These are phyloP conservation scores for Ichneumoninae sp. DNA, from an alignment of 2,888 invertebrate species.

Conservation along the genomic window DNA sequence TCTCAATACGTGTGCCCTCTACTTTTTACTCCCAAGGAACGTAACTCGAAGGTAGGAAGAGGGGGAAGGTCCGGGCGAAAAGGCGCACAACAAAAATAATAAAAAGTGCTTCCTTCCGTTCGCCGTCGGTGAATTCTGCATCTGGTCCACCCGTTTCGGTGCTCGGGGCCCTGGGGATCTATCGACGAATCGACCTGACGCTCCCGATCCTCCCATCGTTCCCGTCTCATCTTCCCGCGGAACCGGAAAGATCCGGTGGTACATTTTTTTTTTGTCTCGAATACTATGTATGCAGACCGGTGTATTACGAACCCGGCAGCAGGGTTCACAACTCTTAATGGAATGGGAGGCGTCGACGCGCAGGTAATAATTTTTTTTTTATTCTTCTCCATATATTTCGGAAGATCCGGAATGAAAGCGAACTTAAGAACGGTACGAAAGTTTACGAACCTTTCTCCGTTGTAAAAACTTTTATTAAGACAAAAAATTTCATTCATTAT, in stretches of 20 bases:
- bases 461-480: neutral
- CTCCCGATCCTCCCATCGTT: slow-evolving; percentile 53
- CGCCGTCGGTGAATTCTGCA: slow-evolving; percentile 72
- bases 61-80: slow-evolving; percentile 67
- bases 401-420: neutral
- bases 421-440: neutral
- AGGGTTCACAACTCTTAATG: slow-evolving; percentile 52
- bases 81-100: slow-evolving; percentile 72
- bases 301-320: slow-evolving; percentile 34
- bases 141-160: slow-evolving; percentile 69
- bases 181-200: slow-evolving; percentile 66
- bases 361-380: slow-evolving; percentile 41
- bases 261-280: slow-evolving; percentile 16
- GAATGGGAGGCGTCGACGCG: slow-evolving; percentile 18
- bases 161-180: slow-evolving; percentile 49
- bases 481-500: neutral
- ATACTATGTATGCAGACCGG: neutral
- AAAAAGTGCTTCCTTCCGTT: slow-evolving; percentile 77
- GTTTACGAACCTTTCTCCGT: neutral
- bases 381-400: neutral
- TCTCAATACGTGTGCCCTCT: slow-evolving; percentile 42
- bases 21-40: slow-evolving; percentile 14
- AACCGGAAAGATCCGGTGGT: slow-evolving; percentile 62
- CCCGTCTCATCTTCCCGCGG: slow-evolving; percentile 55
- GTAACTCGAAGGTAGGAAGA: slow-evolving; percentile 39